A percentile compares a stretch with the other conserved stretches of the same genome.
These are phyloP conservation scores for Capricornis sumatraensis DNA, from an alignment of 2,113 vertebrate species.

Conservation along the genomic window DNA sequence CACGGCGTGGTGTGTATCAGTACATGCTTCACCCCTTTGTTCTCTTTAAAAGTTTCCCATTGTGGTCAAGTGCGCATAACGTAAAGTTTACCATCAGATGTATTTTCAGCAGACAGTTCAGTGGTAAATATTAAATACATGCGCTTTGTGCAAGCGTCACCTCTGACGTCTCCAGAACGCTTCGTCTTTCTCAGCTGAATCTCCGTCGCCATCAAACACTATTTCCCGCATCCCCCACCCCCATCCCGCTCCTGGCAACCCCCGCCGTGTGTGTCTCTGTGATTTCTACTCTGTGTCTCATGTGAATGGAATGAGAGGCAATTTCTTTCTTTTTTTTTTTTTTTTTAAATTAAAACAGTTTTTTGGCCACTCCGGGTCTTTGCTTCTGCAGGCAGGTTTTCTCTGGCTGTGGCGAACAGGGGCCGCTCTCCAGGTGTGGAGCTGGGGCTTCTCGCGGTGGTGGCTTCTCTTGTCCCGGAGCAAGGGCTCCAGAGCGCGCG, in stretches of 20 bases:
- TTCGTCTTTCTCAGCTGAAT: background rate
- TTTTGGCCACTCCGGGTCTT: background rate
- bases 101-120: background rate
- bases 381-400: background rate
- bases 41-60: background rate
- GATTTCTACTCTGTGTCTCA: background rate
- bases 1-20: background rate
- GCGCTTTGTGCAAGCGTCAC: background rate
- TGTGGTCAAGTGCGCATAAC: background rate
- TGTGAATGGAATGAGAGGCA: background rate
- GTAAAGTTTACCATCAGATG: background rate
- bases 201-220: background rate
- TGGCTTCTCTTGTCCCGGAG: background rate
- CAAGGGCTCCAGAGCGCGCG: fast-evolving
- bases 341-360: background rate
- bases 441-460: background rate
- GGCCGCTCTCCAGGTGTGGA: background rate
- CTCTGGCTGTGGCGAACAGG: background rate
- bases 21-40: background rate
- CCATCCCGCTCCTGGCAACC: too few species aligned
- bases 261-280: background rate
- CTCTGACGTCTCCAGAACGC: background rate
- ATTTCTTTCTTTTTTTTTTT: background rate
- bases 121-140: background rate
- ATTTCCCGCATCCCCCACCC: background rate